These are phyloP conservation scores for Drosophila bipectinata DNA, from an alignment of 1,140 invertebrate genomes.

Conservation along the genomic window DNA sequence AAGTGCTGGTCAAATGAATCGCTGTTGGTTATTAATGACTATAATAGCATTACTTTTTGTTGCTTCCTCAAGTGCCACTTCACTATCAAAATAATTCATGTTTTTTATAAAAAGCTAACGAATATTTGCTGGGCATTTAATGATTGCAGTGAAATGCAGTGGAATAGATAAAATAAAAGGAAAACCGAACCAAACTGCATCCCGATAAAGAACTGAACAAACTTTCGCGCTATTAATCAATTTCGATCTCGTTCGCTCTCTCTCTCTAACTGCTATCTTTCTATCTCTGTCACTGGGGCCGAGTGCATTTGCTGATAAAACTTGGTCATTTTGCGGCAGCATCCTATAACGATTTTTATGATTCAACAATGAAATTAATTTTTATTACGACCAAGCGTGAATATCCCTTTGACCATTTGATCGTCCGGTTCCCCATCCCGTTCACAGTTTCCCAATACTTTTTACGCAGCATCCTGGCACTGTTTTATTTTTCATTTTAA, in stretches of 20 bases:
- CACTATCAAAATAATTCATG: conserved; percentile 43
- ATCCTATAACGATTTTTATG: conserved; percentile 54
- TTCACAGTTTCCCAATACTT: conserved; percentile 4
- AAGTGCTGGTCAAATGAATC: conserved; percentile 57
- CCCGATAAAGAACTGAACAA: conserved; percentile 43
- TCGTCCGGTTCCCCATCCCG: conserved; percentile 11
- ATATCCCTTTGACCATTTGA: conserved; percentile 50
- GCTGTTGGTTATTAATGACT: conserved; percentile 51
- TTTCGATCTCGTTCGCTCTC: conserved; percentile 15
- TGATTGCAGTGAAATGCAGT: conserved; percentile 35
- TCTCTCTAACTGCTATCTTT: conserved; percentile 11
- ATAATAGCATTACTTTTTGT: conserved; percentile 42
- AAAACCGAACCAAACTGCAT: conserved; percentile 6
- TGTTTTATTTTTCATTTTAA: conserved; percentile 53
- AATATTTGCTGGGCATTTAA: conserved; percentile 17
- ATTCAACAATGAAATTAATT: conserved; percentile 55
- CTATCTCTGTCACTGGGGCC: conserved; percentile 2
- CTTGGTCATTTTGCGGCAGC: conserved; percentile 53
- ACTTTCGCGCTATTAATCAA: conserved; percentile 52
- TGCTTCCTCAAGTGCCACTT: conserved; percentile 44
- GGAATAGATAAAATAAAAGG: conserved; percentile 18
- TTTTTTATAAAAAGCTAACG: conserved; percentile 26
- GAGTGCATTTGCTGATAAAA: conserved; percentile 58
- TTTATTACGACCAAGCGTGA: conserved; percentile 57
- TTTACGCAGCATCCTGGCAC: conserved; percentile 10